A percentile compares a stretch with the other conserved stretches of the same genome.
These are phyloP conservation scores for Arvicola amphibius DNA, from an alignment of 2,797 vertebrate genomes.

Conservation along the genomic window DNA sequence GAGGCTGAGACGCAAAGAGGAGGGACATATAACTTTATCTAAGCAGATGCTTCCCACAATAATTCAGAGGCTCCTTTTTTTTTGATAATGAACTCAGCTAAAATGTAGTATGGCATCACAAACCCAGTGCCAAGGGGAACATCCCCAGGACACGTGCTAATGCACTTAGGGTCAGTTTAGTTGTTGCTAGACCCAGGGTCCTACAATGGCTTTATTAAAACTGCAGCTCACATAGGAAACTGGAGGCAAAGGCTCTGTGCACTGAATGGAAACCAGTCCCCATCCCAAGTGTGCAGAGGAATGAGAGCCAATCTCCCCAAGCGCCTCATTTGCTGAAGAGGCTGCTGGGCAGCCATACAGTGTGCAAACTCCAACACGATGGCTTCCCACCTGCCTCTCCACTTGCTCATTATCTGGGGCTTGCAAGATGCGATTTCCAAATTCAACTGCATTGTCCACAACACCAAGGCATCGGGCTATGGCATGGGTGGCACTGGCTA, in stretches of 20 bases:
- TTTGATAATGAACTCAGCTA: constrained; percentile 22
- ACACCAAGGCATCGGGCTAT: not conserved
- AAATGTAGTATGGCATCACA: not conserved
- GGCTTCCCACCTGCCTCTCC: constrained; percentile 25
- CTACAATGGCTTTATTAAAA: constrained; percentile 32
- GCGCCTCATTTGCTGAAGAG: constrained; percentile 12
- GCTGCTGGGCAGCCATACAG: constrained; percentile 10
- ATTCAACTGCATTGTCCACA: not conserved
- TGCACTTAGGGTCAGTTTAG: not conserved
- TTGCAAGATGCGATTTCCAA: not conserved
- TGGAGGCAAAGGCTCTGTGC: not conserved
- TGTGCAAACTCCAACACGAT: not conserved
- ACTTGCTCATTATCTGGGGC: not conserved
- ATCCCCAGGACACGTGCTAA: not conserved
- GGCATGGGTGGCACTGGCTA: fast-evolving
- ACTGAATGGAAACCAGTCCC: not conserved
- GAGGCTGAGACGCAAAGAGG: constrained; percentile 24
- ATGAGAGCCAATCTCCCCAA: not conserved
- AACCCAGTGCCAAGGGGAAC: not conserved
- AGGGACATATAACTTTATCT: not conserved
- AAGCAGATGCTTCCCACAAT: not conserved
- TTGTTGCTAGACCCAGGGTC: not conserved
- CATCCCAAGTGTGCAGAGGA: not conserved
- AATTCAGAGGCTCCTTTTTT: not conserved
- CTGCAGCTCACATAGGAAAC: not conserved